These are phyloP conservation scores for Corythornis cristatus DNA, from an alignment of 2,113 vertebrate genomes.

Conservation along the genomic window DNA sequence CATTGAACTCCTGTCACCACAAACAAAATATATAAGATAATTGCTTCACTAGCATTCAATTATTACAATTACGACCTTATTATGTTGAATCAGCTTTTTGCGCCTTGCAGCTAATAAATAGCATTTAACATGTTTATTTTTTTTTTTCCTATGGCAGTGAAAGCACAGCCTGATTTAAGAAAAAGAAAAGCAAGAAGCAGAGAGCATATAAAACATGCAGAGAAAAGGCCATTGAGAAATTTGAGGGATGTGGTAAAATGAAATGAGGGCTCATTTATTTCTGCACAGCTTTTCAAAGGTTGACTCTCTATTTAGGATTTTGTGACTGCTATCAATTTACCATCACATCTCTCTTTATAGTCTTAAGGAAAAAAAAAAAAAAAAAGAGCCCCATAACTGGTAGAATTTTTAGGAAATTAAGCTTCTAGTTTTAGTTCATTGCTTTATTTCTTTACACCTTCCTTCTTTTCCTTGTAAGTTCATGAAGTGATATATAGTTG, in stretches of 20 bases:
- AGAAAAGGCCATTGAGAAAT: conserved; percentile 30
- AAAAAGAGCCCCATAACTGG: not conserved
- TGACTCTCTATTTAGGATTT: conserved; percentile 36
- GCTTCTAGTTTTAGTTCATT: not conserved
- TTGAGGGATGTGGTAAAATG: conserved; percentile 50
- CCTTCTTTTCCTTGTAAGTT: not conserved
- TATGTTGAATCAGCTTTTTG: conserved; percentile 26
- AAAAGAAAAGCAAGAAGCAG: not conserved
- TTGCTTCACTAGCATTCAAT: conserved; percentile 23
- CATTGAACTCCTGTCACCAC: conserved; percentile 42
- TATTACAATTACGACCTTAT: conserved; percentile 48
- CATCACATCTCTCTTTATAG: not conserved
- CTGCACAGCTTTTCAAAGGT: conserved; percentile 34
- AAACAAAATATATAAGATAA: conserved; percentile 10
- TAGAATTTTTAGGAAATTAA: not conserved
- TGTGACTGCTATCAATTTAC: conserved; percentile 30
- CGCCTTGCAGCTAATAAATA: conserved; percentile 19
- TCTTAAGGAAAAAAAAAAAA: not conserved
- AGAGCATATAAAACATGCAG: not conserved
- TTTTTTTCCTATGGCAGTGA: not conserved
- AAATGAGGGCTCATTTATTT: conserved; percentile 53
- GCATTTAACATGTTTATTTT: not conserved
- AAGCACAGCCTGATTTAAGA: not conserved
- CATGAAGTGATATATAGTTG: not conserved
- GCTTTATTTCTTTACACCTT: not conserved